Evolutionary conservation across 2,113 vertebrate genomes (phyloP), one percentile per base, ranked within the genome.

Genomic region (Hoplias malabaricus): DNA sequence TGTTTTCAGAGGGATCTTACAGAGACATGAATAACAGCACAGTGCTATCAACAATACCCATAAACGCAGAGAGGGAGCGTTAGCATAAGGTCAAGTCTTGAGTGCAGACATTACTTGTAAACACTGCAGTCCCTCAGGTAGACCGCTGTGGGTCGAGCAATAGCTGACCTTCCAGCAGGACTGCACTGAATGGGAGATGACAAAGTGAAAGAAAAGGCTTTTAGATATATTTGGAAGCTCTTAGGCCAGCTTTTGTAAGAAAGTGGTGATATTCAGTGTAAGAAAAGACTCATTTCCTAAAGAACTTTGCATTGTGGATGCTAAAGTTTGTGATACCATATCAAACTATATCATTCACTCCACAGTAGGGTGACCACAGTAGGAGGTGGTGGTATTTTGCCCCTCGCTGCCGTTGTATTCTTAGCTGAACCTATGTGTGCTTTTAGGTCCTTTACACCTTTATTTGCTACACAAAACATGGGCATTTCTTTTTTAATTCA

Each of bases 131-230:
- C 25, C 56, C 23, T 59, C 25, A 19, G 31, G 57, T 33, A 19
- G 33, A n/a, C 59, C 9, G 59, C 59, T 62, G 31, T 31, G 29
- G 31, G 57, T 31, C 1, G 5, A 16, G 57, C 57, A 61, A 6
- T 14, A 61, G 57, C 57, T 61, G 57, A 63, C 59, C 59, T 34
- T 21, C 29, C 59, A 62, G 19, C 59, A 62, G 59, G 31, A 10
- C 19, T 36, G 59, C 21, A 19, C 59, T 36, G 33, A 36, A 63
- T 11, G 13, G 59, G 16, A 62, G 1, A 61, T 61, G 57, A 61
- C 57, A 61, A 34, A 61, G 29, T 10, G 1, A 63, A 63, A 21
- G n/a, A 16, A 2, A 9, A 21, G 33, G 12, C 4, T 34, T 21
- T 16, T 6, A 29, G 19, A 21, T 62, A n/a, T 34, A 9, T 34